Conservation (phyloP, 2,797 vertebrate genomes). For the Acanthis flammea region DNA sequence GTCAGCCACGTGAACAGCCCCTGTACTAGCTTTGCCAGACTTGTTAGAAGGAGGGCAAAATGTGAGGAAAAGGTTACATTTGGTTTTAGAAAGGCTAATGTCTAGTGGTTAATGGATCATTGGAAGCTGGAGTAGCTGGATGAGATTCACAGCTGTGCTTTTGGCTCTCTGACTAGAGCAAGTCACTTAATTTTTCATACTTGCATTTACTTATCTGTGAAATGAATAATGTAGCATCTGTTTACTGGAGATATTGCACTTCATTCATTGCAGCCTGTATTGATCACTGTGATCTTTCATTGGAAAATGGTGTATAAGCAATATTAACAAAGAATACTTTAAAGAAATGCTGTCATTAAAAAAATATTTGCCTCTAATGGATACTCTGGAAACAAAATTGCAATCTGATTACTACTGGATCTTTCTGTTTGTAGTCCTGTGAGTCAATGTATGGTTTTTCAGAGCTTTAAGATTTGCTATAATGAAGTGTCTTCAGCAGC, state of each 20-base stretch:
- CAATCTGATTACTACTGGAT: not conserved
- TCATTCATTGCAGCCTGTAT: not conserved
- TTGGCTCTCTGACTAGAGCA: constrained; percentile 25
- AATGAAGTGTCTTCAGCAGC: constrained; percentile 52
- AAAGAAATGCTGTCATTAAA: not conserved
- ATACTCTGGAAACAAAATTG: not conserved
- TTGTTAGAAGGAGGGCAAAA: not conserved
- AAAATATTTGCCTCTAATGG: not conserved
- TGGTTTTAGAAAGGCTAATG: not conserved
- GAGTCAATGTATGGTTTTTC: not conserved
- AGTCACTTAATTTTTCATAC: constrained; percentile 57
- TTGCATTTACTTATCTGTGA: constrained; percentile 42
- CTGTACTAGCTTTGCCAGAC: not conserved
- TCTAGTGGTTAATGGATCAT: constrained; percentile 7
- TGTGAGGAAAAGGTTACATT: not conserved
- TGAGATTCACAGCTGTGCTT: constrained; percentile 54
- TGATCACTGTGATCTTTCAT: not conserved
- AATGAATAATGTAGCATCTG: constrained; percentile 15
- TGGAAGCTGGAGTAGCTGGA: not conserved
- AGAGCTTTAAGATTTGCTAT: constrained; percentile 7
- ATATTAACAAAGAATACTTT: not conserved
- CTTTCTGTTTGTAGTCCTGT: not conserved
- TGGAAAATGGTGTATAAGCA: not conserved
- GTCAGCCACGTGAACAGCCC: not conserved
- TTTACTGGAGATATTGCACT: constrained; percentile 13